These are phyloP conservation scores for Ceyx erithaca DNA, from an alignment of 2,797 vertebrate species.

Conservation along the genomic window DNA sequence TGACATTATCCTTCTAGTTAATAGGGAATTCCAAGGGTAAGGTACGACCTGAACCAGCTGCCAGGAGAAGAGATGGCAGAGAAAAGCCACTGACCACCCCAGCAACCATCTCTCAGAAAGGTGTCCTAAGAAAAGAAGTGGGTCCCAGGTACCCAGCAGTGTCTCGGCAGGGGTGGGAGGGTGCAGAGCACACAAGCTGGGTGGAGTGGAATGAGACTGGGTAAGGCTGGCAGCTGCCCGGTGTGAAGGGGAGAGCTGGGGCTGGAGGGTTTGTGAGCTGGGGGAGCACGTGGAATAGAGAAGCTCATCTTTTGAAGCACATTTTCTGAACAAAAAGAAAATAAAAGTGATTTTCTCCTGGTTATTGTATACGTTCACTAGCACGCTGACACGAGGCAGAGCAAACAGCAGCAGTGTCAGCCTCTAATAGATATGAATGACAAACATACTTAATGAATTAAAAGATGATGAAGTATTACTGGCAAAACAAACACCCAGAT, in stretches of 20 bases:
- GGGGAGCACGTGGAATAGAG: neutral
- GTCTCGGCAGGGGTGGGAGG: neutral
- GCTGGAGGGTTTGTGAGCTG: neutral
- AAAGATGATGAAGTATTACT: conserved; percentile 31
- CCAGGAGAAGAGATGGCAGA: neutral
- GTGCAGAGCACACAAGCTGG: neutral
- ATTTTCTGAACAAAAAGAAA: neutral
- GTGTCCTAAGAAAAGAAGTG: neutral
- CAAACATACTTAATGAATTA: conserved; percentile 37
- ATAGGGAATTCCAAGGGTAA: neutral
- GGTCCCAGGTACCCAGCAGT: rapidly evolving
- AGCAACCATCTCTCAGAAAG: neutral
- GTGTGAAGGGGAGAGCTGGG: neutral
- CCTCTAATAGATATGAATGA: conserved; percentile 42
- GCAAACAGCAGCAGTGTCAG: neutral
- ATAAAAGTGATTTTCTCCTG: conserved; percentile 8
- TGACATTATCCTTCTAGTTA: neutral
- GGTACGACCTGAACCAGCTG: neutral
- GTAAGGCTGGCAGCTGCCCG: neutral
- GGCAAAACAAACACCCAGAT: neutral
- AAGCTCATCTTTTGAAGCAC: neutral
- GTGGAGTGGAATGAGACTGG: neutral
- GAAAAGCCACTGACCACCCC: neutral
- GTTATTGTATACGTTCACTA: conserved; percentile 13
- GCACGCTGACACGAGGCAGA: conserved; percentile 31